Evolutionary conservation across 2,888 invertebrate species (phyloP).

Genomic region (Euplagia quadripunctaria): DNA sequence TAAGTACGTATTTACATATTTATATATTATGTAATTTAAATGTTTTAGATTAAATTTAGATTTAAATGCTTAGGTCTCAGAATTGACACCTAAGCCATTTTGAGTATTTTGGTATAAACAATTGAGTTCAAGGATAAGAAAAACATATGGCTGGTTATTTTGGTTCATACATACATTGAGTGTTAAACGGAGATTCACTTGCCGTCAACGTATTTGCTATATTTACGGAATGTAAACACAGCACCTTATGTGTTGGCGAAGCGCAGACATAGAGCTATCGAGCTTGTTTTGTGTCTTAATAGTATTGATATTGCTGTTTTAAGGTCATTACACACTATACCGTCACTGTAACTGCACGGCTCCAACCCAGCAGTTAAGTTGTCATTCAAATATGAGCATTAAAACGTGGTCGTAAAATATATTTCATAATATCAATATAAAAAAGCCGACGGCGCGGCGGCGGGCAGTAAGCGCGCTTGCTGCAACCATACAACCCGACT

Average conservation of each 20-base stretch:
- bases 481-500: no score
- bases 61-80: not conserved
- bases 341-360: no score
- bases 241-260: not conserved
- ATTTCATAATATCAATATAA: no score
- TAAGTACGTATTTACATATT: not conserved
- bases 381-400: no score
- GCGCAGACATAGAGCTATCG: not conserved
- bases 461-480: no score
- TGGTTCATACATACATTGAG: slow-evolving; percentile 18
- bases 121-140: slow-evolving; percentile 32
- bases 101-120: not conserved
- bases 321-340: no score
- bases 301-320: not conserved
- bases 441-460: no score
- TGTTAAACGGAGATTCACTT: slow-evolving; percentile 24
- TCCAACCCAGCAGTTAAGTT: no score
- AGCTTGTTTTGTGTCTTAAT: not conserved
- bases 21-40: no score
- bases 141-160: slow-evolving; percentile 28
- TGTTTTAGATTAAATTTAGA: no score
- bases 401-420: no score
- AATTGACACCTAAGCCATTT: not conserved
- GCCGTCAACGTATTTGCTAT: slow-evolving; percentile 4
- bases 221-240: not conserved